Evolutionary conservation across 2,113 vertebrate species (phyloP).

Genomic region (Oreamnos americanus): DNA sequence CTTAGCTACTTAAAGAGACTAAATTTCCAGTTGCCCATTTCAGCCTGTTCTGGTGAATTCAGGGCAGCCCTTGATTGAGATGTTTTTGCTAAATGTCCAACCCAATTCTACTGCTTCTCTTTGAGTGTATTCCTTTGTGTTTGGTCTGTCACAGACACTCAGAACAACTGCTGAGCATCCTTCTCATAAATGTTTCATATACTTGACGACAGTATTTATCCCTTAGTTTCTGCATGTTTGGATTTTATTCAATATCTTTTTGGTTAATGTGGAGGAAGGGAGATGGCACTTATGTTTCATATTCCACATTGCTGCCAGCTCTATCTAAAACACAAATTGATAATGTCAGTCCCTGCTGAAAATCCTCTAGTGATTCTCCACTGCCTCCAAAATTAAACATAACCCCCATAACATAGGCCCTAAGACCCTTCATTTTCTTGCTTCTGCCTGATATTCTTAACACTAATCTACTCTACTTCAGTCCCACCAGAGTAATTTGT

Average conservation of each 20-base stretch:
- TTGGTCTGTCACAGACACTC: constrained; percentile 69
- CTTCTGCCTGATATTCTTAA: not conserved
- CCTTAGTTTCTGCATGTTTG: constrained; percentile 67
- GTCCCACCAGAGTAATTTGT: not conserved
- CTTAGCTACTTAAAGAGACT: not conserved
- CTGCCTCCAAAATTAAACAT: constrained; percentile 20
- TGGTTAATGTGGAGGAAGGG: constrained; percentile 64
- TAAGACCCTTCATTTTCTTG: not conserved
- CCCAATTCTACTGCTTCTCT: constrained; percentile 32
- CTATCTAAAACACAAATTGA: constrained; percentile 70
- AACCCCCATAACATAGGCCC: not conserved
- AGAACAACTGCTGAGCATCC: constrained; percentile 70
- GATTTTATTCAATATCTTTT: constrained; percentile 74
- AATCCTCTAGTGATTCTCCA: constrained; percentile 52
- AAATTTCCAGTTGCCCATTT: not conserved
- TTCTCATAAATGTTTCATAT: constrained; percentile 76
- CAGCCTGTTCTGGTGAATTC: not conserved
- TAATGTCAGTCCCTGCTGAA: constrained; percentile 66
- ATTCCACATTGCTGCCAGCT: constrained; percentile 62
- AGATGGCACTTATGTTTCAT: constrained; percentile 70
- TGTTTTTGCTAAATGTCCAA: constrained; percentile 37
- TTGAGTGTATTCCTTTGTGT: constrained; percentile 53
- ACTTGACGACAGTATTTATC: constrained; percentile 75
- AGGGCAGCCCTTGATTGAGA: constrained; percentile 4
- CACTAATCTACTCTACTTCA: not conserved